Percentiles rank a stretch among this genome's conserved stretches.
Evolutionary conservation across 2,888 invertebrate species (phyloP).

Genomic region (Eucriotettix oculatus): DNA sequence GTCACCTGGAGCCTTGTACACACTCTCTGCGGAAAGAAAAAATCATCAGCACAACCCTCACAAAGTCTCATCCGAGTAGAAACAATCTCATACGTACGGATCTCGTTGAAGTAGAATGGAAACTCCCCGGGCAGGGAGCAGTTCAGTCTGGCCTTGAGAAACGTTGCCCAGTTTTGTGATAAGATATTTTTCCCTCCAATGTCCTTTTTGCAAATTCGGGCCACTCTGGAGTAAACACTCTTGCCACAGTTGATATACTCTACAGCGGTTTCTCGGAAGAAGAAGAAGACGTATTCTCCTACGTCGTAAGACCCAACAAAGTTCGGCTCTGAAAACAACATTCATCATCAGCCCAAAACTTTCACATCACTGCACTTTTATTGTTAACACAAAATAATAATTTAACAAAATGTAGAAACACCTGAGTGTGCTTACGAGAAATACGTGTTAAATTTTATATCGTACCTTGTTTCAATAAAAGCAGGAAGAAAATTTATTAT

Average conservation of each 20-base stretch:
- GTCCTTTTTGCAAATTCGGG: constrained; percentile 90
- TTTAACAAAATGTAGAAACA: too few species aligned
- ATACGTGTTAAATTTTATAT: too few species aligned
- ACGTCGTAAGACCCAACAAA: constrained; percentile 94
- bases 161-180: constrained; percentile 91
- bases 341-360: background rate
- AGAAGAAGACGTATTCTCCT: constrained; percentile 88
- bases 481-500: too few species aligned
- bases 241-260: constrained; percentile 94
- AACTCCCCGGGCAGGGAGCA: constrained; percentile 96
- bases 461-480: too few species aligned
- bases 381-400: too few species aligned
- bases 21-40: constrained; percentile 52
- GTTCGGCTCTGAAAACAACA: constrained; percentile 69
- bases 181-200: constrained; percentile 87
- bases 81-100: constrained; percentile 49
- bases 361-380: too few species aligned
- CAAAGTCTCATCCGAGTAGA: too few species aligned
- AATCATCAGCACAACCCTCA: too few species aligned
- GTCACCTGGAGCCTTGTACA: constrained; percentile 84
- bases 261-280: constrained; percentile 93
- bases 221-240: constrained; percentile 90
- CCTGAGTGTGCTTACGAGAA: too few species aligned
- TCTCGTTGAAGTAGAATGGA: constrained; percentile 97
- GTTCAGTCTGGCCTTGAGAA: constrained; percentile 84